Evolutionary conservation across 2,113 vertebrate genomes (phyloP).

Genomic region (Apteryx owenii): DNA sequence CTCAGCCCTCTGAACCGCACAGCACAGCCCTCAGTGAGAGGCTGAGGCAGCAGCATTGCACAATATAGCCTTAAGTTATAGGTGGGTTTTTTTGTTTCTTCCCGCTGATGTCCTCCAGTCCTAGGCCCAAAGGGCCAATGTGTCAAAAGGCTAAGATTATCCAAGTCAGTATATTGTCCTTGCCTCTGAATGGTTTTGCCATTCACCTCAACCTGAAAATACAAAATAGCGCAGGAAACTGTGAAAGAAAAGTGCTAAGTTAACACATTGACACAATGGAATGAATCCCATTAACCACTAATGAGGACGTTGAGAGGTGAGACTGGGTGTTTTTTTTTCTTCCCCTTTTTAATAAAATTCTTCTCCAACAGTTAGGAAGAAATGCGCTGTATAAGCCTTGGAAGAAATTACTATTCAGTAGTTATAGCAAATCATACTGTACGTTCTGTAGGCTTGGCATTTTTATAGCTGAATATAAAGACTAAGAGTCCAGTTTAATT

Average conservation of each 20-base stretch:
- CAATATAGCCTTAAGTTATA: neutral
- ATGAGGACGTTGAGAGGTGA: neutral
- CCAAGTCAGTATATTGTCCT: neutral
- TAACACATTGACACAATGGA: neutral
- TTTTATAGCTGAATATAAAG: slow-evolving; percentile 17
- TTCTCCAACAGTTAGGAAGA: neutral
- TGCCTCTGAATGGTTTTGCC: neutral
- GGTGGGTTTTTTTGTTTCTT: neutral
- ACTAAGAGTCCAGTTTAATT: neutral
- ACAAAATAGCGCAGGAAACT: neutral
- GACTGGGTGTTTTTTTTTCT: neutral
- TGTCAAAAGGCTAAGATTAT: neutral
- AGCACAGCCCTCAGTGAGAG: neutral
- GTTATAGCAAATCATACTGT: neutral
- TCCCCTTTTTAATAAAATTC: neutral
- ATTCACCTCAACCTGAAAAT: neutral
- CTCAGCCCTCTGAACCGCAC: neutral
- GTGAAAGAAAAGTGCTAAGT: neutral
- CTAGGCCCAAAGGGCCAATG: neutral
- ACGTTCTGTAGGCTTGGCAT: neutral
- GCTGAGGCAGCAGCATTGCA: neutral
- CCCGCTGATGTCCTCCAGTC: rapidly evolving
- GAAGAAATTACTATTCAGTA: slow-evolving; percentile 9
- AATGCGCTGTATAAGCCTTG: neutral
- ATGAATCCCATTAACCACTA: neutral